phyloP scores from a whole-genome alignment of 2,888 invertebrate genomes.

The Agonum fuliginosum region DNA sequence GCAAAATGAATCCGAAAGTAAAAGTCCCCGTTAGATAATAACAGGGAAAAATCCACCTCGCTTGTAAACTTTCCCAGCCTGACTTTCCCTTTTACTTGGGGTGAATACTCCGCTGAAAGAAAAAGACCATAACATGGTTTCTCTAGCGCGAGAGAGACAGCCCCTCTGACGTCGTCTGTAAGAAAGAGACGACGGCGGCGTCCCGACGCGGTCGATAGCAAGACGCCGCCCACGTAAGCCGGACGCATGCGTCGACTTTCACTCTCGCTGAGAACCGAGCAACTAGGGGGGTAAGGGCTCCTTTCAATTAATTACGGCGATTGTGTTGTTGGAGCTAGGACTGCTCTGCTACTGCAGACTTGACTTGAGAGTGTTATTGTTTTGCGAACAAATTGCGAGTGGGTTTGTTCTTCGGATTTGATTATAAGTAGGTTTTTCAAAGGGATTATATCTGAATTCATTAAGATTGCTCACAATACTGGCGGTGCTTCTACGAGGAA shows the following conservation, averaged over 20 bases:
- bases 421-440: conserved; percentile 12
- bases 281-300: neutral
- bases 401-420: neutral
- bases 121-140: neutral
- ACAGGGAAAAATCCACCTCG: conserved; percentile 29
- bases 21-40: conserved; percentile 29
- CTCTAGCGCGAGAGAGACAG: neutral
- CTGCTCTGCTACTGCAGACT: neutral
- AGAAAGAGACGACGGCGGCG: neutral
- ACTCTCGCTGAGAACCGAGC: conserved; percentile 31
- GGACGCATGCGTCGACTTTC: conserved; percentile 48
- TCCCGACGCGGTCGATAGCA: conserved; percentile 43
- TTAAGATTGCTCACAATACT: too few relatives aligned
- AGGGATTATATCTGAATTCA: neutral
- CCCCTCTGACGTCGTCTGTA: neutral
- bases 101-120: conserved; percentile 31
- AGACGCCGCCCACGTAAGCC: conserved; percentile 41
- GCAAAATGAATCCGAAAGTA: conserved; percentile 18
- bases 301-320: conserved; percentile 56
- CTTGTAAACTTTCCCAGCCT: conserved; percentile 38
- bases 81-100: conserved; percentile 38
- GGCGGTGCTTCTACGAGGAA: too few relatives aligned
- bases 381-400: conserved; percentile 7
- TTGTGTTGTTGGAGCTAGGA: conserved; percentile 44
- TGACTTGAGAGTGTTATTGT: conserved; percentile 31